Percentiles rank a stretch among this genome's conserved stretches.
Evolutionary conservation across 2,888 invertebrate genomes (phyloP).

Genomic region (Heteromurus nitidus): DNA sequence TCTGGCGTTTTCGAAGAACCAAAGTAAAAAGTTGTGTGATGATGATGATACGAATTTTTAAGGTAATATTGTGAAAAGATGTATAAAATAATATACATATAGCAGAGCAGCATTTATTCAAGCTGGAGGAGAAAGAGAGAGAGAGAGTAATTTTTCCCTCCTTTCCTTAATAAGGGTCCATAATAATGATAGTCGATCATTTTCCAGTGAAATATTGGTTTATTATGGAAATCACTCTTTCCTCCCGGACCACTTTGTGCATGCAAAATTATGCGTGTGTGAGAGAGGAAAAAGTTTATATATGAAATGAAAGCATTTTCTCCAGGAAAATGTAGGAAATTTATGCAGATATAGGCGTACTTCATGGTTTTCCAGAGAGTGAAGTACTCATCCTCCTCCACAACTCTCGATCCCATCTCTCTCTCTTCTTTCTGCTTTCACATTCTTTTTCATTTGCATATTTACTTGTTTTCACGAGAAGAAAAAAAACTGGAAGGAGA

Average conservation of each 20-base stretch:
- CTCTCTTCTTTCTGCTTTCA: slow-evolving; percentile 15
- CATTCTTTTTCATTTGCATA: slow-evolving; percentile 36
- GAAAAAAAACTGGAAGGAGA: not conserved
- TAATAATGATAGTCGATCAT: slow-evolving; percentile 68
- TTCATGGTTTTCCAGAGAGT: too few relatives aligned
- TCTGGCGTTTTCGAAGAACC: too few relatives aligned
- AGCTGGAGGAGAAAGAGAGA: slow-evolving; percentile 32
- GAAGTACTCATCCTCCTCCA: too few relatives aligned
- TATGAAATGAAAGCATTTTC: not conserved
- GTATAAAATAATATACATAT: too few relatives aligned
- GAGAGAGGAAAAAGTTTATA: slow-evolving; percentile 6
- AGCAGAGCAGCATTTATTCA: too few relatives aligned
- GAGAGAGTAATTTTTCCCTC: slow-evolving; percentile 39
- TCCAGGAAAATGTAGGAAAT: too few relatives aligned
- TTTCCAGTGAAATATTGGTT: slow-evolving; percentile 67
- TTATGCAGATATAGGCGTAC: too few relatives aligned
- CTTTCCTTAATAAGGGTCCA: slow-evolving; percentile 66
- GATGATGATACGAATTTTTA: too few relatives aligned
- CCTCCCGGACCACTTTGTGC: slow-evolving; percentile 31
- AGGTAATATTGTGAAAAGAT: too few relatives aligned
- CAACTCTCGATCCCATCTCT: not conserved
- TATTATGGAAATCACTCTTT: slow-evolving; percentile 71
- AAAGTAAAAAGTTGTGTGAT: too few relatives aligned
- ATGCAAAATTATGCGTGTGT: slow-evolving; percentile 33
- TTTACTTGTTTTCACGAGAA: slow-evolving; percentile 29